Conservation (phyloP, 2,888 invertebrate species). For the Mimachlamys varia region DNA sequence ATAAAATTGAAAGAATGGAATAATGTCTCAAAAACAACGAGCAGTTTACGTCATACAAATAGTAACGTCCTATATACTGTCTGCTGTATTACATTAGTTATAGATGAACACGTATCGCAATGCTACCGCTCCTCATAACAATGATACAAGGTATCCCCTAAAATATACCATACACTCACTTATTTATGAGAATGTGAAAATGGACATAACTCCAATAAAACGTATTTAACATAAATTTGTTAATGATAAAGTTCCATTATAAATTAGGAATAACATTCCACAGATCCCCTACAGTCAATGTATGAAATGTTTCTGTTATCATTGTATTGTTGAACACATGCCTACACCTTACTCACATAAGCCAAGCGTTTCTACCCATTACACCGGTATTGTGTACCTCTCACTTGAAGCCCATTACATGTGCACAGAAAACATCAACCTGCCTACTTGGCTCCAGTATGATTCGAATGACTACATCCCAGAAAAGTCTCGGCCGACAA, state of each 20-base stretch:
- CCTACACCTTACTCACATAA: not conserved
- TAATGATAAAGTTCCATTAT: not conserved
- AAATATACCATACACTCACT: not conserved
- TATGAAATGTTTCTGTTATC: not conserved
- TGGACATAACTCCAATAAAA: not conserved
- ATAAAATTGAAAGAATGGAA: no score
- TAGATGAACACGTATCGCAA: no score
- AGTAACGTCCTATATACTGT: no score
- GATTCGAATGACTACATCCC: not conserved
- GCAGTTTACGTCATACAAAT: no score
- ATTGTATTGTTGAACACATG: not conserved
- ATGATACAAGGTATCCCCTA: not conserved
- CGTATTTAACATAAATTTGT: not conserved
- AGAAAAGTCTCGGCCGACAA: no score
- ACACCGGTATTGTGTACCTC: not conserved
- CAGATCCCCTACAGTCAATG: not conserved
- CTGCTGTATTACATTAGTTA: not conserved
- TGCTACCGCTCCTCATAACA: not conserved
- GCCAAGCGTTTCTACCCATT: not conserved
- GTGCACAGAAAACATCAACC: not conserved
- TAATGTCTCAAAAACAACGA: no score
- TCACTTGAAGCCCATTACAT: not conserved
- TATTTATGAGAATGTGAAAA: not conserved
- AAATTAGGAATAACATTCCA: not conserved
- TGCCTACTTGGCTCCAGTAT: not conserved